These are phyloP conservation scores for Orius insidiosus DNA, from an alignment of 1,140 invertebrate species.

Conservation along the genomic window DNA sequence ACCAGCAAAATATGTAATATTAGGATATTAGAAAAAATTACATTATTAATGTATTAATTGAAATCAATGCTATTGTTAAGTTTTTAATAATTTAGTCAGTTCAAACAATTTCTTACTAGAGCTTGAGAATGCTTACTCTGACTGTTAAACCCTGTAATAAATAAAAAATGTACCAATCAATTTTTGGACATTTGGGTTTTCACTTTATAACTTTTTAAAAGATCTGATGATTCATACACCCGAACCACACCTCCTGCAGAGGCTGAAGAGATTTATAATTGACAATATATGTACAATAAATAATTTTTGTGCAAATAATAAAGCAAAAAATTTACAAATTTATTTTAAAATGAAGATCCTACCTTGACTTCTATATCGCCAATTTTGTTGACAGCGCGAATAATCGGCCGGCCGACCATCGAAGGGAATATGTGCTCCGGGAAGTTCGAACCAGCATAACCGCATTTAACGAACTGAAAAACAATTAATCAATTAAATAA, in stretches of 20 bases:
- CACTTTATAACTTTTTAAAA: too few relatives aligned
- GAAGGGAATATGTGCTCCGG: slow-evolving; percentile 98
- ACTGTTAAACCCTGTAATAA: slow-evolving; percentile 37
- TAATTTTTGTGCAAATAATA: slow-evolving; percentile 10
- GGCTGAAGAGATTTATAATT: too few relatives aligned
- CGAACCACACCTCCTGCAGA: neutral
- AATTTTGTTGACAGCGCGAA: slow-evolving; percentile 92
- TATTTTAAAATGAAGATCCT: slow-evolving; percentile 25
- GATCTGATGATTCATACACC: neutral
- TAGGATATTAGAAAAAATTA: neutral
- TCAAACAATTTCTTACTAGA: slow-evolving; percentile 8
- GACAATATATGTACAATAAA: neutral
- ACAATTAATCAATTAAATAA: slow-evolving; percentile 3
- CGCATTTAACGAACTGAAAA: slow-evolving; percentile 95
- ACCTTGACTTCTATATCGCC: slow-evolving; percentile 99
- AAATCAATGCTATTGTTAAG: neutral
- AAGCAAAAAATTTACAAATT: slow-evolving; percentile 18
- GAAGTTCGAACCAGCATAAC: slow-evolving; percentile 98
- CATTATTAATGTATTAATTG: slow-evolving; percentile 1
- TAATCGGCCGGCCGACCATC: slow-evolving; percentile 94
- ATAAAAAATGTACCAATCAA: slow-evolving; percentile 5
- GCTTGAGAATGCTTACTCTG: slow-evolving; percentile 28
- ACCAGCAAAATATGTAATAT: slow-evolving; percentile 1
- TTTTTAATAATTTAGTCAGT: neutral
- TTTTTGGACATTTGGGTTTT: too few relatives aligned